Evolutionary conservation across 2,888 invertebrate species (phyloP).

Genomic region (Brachyopa scutellaris): DNA sequence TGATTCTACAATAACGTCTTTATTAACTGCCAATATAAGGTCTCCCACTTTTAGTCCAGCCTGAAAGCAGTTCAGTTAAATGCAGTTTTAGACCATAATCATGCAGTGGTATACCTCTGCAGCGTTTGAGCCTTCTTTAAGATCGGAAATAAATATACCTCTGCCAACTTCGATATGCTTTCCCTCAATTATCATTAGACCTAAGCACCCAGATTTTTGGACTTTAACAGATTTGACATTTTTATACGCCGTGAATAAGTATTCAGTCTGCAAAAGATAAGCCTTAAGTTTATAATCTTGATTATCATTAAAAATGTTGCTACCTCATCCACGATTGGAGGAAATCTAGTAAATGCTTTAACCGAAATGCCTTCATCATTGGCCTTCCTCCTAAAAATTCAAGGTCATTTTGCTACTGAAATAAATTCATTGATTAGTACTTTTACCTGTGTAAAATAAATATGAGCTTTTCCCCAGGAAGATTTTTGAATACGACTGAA

Average conservation of each 20-base stretch:
- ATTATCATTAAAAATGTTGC: neutral
- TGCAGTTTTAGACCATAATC: too few relatives aligned
- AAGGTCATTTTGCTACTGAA: neutral
- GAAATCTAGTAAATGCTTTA: conserved; percentile 93
- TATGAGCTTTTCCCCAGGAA: conserved; percentile 91
- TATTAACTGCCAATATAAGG: conserved; percentile 97
- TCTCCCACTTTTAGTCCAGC: conserved; percentile 98
- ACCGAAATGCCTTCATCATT: conserved; percentile 89
- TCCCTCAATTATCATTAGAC: conserved; percentile 97
- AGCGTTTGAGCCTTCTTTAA: conserved; percentile 94
- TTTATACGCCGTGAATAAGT: conserved; percentile 56
- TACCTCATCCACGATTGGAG: conserved; percentile 92
- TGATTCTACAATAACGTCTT: conserved; percentile 92
- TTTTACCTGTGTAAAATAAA: conserved; percentile 92
- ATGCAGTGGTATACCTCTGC: too few relatives aligned
- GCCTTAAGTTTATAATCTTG: neutral
- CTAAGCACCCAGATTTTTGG: conserved; percentile 90
- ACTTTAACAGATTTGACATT: conserved; percentile 85
- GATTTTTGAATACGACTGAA: conserved; percentile 96
- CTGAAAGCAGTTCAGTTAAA: too few relatives aligned
- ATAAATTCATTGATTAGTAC: neutral
- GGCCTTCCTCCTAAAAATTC: conserved; percentile 78
- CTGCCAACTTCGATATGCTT: conserved; percentile 95
- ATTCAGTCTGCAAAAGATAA: conserved; percentile 51
- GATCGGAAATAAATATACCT: conserved; percentile 96